phyloP scores from a whole-genome alignment of 1,140 invertebrate genomes.

The Cotesia glomerata region DNA sequence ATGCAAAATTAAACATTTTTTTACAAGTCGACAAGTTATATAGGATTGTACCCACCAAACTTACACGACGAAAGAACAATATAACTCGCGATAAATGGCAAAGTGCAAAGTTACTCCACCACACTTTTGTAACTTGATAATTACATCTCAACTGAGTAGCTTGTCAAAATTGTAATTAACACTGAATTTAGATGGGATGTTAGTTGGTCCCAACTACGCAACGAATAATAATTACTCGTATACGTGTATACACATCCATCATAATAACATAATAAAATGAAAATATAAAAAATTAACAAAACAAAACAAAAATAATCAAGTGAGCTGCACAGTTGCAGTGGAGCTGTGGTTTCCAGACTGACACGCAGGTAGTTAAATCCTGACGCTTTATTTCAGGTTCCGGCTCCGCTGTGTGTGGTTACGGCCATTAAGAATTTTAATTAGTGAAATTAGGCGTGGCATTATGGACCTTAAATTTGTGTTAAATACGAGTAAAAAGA shows the following conservation, averaged over 20 bases:
- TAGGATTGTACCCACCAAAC: background rate
- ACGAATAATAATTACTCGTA: constrained; percentile 2
- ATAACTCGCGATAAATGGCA: background rate
- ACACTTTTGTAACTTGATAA: background rate
- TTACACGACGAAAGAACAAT: background rate
- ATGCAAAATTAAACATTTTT: no score
- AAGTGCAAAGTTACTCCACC: constrained; percentile 14
- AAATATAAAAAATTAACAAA: background rate
- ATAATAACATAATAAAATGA: background rate
- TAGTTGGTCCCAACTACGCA: background rate
- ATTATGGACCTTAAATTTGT: constrained; percentile 51
- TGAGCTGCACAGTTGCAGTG: background rate
- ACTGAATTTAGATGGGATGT: background rate
- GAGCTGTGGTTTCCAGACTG: constrained; percentile 4
- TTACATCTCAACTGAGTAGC: background rate
- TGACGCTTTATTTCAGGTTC: constrained; percentile 5
- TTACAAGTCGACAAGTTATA: background rate
- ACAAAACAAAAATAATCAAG: constrained; percentile 10
- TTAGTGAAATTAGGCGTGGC: constrained; percentile 49
- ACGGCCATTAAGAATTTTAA: constrained; percentile 49
- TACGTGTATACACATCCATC: background rate
- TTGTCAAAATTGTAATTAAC: constrained; percentile 27
- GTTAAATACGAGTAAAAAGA: constrained; percentile 42
- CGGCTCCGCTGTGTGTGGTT: constrained; percentile 31
- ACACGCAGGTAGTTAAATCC: constrained; percentile 24